A percentile compares a stretch with the other conserved stretches of the same genome.
These are phyloP conservation scores for Buathra laborator DNA, from an alignment of 2,888 invertebrate genomes.

Conservation along the genomic window DNA sequence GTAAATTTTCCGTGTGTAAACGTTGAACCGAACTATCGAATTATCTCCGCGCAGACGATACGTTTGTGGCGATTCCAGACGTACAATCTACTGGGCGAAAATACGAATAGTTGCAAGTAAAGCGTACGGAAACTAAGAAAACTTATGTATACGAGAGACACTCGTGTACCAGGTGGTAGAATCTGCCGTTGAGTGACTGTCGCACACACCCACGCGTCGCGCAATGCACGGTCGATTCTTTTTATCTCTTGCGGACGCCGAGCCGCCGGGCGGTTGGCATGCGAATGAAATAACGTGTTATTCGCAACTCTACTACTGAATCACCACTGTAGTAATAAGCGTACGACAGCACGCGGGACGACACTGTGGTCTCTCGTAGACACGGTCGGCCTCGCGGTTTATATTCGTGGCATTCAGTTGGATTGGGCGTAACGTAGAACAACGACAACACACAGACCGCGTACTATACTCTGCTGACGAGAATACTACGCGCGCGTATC, in stretches of 20 bases:
- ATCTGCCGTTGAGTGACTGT: neutral
- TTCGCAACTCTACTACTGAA: slow-evolving; percentile 35
- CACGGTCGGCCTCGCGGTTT: slow-evolving; percentile 11
- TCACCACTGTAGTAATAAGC: slow-evolving; percentile 26
- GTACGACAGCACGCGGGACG: slow-evolving; percentile 10
- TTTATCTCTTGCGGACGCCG: neutral
- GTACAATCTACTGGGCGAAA: slow-evolving; percentile 15
- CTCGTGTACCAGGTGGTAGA: neutral
- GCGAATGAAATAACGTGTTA: slow-evolving; percentile 53
- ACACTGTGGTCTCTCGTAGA: slow-evolving; percentile 24
- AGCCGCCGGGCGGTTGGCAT: neutral
- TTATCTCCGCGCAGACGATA: slow-evolving; percentile 42
- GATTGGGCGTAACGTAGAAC: neutral
- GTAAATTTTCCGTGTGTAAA: slow-evolving; percentile 1
- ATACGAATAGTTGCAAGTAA: slow-evolving; percentile 1
- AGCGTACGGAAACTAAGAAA: slow-evolving; percentile 6
- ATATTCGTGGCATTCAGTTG: slow-evolving; percentile 17
- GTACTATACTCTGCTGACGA: neutral
- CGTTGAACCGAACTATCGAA: slow-evolving; percentile 26
- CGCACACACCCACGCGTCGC: slow-evolving; percentile 28
- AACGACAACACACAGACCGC: slow-evolving; percentile 30
- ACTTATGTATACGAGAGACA: neutral
- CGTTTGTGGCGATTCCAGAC: slow-evolving; percentile 25
- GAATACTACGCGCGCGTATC: neutral
- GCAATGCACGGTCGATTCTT: neutral